Conservation (phyloP, 2,113 vertebrate genomes). For the Chaetura pelagica region DNA sequence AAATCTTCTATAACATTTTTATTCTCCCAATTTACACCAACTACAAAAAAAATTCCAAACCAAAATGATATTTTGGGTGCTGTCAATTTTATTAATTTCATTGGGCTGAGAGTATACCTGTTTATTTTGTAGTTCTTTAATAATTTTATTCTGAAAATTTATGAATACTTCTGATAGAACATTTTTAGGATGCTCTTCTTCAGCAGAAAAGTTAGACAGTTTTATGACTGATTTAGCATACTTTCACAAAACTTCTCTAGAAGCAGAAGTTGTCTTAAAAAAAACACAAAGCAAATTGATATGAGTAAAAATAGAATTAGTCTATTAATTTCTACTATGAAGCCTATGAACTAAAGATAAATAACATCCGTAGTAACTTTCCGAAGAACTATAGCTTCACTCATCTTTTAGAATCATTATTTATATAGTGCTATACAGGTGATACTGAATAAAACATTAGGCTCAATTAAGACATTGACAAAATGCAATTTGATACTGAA, state of each 20-base stretch:
- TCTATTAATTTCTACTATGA: neutral
- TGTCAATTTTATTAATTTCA: neutral
- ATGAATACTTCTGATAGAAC: neutral
- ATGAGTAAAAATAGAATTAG: neutral
- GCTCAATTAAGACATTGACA: conserved; percentile 43
- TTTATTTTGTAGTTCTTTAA: neutral
- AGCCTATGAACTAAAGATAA: conserved; percentile 5
- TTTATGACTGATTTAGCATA: neutral
- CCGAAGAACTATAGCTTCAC: neutral
- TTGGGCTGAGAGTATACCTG: neutral
- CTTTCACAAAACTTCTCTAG: neutral
- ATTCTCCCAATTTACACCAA: neutral
- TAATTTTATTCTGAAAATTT: neutral
- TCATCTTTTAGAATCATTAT: conserved; percentile 8
- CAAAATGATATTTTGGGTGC: neutral
- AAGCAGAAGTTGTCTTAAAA: neutral
- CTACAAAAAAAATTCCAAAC: neutral
- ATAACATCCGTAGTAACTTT: neutral
- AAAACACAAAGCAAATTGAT: neutral
- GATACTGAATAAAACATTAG: conserved; percentile 64
- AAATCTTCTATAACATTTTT: neutral
- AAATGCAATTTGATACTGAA: conserved; percentile 12
- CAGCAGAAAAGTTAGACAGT: neutral
- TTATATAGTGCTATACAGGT: neutral
- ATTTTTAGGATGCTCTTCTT: neutral